Percentiles rank a stretch among this genome's conserved stretches.
These are phyloP conservation scores for Tichodroma muraria DNA, from an alignment of 2,113 vertebrate species.

Conservation along the genomic window DNA sequence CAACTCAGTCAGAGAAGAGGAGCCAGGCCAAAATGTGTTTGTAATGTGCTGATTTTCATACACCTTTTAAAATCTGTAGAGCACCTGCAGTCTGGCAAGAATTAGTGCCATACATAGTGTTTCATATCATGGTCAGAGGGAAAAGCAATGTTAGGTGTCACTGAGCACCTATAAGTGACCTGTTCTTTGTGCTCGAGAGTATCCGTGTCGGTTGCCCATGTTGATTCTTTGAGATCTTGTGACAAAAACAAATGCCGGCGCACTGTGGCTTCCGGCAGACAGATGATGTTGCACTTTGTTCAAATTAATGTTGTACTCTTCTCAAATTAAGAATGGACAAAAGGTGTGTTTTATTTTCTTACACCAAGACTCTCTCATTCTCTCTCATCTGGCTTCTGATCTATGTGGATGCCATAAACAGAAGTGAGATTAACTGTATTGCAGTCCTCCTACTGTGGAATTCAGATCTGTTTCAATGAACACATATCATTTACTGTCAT, in stretches of 20 bases:
- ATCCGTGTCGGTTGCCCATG: neutral
- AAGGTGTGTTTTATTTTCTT: neutral
- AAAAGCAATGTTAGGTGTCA: neutral
- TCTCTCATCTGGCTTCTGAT: no score
- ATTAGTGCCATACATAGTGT: neutral
- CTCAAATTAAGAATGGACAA: neutral
- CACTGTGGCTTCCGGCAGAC: neutral
- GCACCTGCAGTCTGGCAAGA: neutral
- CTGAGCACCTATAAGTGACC: neutral
- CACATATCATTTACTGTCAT: neutral
- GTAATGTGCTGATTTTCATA: neutral
- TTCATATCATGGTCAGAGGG: neutral
- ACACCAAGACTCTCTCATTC: neutral
- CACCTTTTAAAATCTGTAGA: neutral
- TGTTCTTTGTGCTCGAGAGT: accelerated
- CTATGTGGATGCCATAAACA: neutral
- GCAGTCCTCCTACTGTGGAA: neutral
- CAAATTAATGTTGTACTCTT: neutral
- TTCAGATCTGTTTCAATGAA: neutral
- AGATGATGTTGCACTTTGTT: neutral
- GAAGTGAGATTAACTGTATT: neutral
- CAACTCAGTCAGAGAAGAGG: neutral
- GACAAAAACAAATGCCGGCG: neutral
- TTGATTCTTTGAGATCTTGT: neutral
- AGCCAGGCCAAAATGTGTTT: neutral